Conservation (phyloP, 2,888 invertebrate genomes). For the Azorinus chamasolen region DNA sequence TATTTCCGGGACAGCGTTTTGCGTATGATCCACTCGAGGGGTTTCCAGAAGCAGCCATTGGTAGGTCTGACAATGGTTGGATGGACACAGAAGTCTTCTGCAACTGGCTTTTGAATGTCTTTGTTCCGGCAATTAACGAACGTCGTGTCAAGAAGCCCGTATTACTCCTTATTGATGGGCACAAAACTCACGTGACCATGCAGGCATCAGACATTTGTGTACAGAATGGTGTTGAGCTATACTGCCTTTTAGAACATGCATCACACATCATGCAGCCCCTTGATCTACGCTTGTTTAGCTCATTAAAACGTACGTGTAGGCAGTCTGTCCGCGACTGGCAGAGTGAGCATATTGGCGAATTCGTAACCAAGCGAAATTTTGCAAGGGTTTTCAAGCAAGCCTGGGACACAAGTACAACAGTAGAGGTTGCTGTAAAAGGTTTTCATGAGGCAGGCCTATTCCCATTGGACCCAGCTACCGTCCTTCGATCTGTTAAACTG, state of each 20-base stretch:
- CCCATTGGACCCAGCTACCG: constrained; percentile 5
- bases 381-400: constrained; percentile 42
- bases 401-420: constrained; percentile 42
- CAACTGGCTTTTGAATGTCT: constrained; percentile 26
- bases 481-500: no score
- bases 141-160: constrained; percentile 31
- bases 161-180: constrained; percentile 52
- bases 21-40: constrained; percentile 36
- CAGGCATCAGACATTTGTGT: constrained; percentile 40
- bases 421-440: constrained; percentile 45
- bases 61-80: constrained; percentile 30
- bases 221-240: constrained; percentile 40
- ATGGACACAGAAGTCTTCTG: constrained; percentile 42
- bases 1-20: constrained; percentile 43
- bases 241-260: constrained; percentile 54
- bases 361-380: constrained; percentile 49
- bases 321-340: constrained; percentile 41
- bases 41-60: constrained; percentile 36
- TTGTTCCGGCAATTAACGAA: constrained; percentile 19
- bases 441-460: no score
- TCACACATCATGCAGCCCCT: constrained; percentile 56
- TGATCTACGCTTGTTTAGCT: constrained; percentile 50
- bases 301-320: constrained; percentile 53
- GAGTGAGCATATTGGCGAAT: constrained; percentile 28
- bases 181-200: constrained; percentile 46